Conservation (phyloP, 2,888 invertebrate genomes). For the Gymnocheta viridis region DNA sequence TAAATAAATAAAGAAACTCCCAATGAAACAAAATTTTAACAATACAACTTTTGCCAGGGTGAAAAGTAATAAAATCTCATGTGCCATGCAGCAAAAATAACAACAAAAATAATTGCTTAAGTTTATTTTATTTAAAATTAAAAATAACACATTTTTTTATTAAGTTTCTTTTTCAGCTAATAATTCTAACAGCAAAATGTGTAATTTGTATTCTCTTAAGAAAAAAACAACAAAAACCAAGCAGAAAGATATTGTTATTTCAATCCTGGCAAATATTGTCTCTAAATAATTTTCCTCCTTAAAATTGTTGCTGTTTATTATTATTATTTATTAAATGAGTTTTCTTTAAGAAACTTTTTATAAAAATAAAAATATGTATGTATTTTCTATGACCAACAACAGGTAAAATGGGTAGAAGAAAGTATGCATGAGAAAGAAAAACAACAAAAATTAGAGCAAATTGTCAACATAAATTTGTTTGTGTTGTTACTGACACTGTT, state of each 20-base stretch:
- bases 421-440: not conserved
- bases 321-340: conserved; percentile 17
- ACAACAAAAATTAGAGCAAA: not conserved
- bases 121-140: conserved; percentile 42
- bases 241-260: not conserved
- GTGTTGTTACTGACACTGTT: conserved; percentile 35
- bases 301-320: not conserved
- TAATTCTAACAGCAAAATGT: not conserved
- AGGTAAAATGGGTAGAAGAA: conserved; percentile 73
- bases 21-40: conserved; percentile 3
- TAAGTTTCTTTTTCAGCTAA: not conserved
- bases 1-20: conserved; percentile 25
- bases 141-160: not conserved
- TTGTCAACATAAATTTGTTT: conserved; percentile 51
- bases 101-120: not conserved
- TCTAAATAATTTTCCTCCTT: not conserved
- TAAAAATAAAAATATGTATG: conserved; percentile 75
- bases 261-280: not conserved
- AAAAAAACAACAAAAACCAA: not conserved
- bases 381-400: conserved; percentile 80
- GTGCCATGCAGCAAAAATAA: not conserved
- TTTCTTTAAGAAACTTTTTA: conserved; percentile 46
- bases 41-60: not conserved
- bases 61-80: conserved; percentile 27
- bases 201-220: not conserved